Base-by-base conservation (phyloP, 2,888 invertebrate genomes). In the Sturmia bella region DNA sequence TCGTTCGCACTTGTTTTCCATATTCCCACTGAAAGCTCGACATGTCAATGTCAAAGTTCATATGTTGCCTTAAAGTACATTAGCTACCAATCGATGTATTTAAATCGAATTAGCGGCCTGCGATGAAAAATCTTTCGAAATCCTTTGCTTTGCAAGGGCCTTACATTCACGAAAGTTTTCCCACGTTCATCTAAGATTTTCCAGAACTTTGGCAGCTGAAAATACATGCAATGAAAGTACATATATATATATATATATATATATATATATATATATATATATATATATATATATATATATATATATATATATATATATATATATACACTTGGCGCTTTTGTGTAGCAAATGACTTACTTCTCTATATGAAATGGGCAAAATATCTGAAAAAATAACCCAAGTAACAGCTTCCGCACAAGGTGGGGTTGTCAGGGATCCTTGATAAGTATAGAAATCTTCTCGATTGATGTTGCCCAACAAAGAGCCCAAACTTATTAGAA, bases 351-450 rank as follows among this genome's bases (percentile, higher is more conserved):
- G 7, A 80, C 80, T 78, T 84, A 87, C 87, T 78, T 88, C 87
- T 15, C 57, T 61, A 11, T 86, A 82, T 0, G 89, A 87, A 76
- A 94, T 91, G 0, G 92, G 91, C 37, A 93, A 85, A n/a, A 92
- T 91, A n/a, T 93, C 91, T 0, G 91, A 91, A 77, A 94, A 92
- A 0, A 96, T 92, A 27, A 94, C 94, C 95, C 95, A 96, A 7
- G 93, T 92, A 45, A 95, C 95, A 0, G 92, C 92, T 86, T 96
- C 95, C 63, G 93, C 93, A 87, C 96, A 96, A 0, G 87, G 92
- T 0, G 96, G 96, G 0, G 95, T 95, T 5, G 96, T 96, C 57
- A 96, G 91, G 0, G 95, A 96, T 0, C 96, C 96, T 41, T 84
- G 64, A 24, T 90, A 90, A 9, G 88, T 86, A 59, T 85, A 89